phyloP scores from a whole-genome alignment of 1,140 invertebrate genomes.

The Zeugodacus cucurbitae region DNA sequence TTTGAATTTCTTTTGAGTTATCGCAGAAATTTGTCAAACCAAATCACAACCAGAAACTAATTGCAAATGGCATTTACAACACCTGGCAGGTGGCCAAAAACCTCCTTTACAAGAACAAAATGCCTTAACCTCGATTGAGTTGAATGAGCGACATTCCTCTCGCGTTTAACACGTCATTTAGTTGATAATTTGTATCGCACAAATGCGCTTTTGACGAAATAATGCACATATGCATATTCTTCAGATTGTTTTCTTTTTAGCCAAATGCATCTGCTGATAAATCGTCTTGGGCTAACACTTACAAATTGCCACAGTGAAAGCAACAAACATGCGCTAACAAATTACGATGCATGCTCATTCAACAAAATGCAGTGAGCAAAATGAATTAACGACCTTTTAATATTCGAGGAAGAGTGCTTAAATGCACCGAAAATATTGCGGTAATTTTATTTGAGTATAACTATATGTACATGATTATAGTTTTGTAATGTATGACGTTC shows the following conservation, averaged over 20 bases:
- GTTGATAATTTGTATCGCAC: not conserved
- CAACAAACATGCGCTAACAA: not conserved
- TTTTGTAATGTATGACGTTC: too few relatives aligned
- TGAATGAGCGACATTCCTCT: not conserved
- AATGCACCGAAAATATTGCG: too few relatives aligned
- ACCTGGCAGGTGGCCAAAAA: not conserved
- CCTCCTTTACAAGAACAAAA: not conserved
- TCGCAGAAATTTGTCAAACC: not conserved
- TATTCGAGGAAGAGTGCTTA: not conserved
- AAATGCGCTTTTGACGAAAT: not conserved
- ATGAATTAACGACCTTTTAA: not conserved
- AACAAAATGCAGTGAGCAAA: not conserved
- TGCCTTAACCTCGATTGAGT: not conserved
- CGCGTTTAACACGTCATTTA: not conserved
- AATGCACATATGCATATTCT: not conserved
- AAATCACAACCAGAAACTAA: not conserved
- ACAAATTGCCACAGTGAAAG: not conserved
- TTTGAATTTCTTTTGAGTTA: not conserved
- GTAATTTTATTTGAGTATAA: not conserved
- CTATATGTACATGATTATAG: too few relatives aligned
- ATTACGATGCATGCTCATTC: not conserved
- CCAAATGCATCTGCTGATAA: constrained; percentile 13
- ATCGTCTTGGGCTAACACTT: not conserved
- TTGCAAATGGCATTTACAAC: not conserved
- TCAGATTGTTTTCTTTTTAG: not conserved